phyloP scores from a whole-genome alignment of 2,888 invertebrate genomes.

The Griposia aprilina region DNA sequence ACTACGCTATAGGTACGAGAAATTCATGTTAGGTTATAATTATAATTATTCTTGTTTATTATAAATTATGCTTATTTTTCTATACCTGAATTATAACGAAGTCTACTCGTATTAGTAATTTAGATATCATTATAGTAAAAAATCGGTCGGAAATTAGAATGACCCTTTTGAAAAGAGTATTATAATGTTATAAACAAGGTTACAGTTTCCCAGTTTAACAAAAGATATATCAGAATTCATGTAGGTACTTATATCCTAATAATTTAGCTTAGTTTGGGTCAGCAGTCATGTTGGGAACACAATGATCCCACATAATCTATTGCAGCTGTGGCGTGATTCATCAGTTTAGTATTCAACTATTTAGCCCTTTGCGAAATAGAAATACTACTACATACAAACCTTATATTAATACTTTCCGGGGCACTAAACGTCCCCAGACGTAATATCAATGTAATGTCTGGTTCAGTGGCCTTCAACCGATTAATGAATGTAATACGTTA shows the following conservation, averaged over 20 bases:
- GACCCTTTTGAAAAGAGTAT: neutral
- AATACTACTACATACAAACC: neutral
- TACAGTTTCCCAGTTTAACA: neutral
- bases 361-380: neutral
- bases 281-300: neutral
- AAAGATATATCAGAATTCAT: neutral
- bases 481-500: slow-evolving; percentile 27
- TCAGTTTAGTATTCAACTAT: neutral
- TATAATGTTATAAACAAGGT: too few relatives aligned
- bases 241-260: neutral
- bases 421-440: neutral
- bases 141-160: neutral
- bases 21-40: neutral
- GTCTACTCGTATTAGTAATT: neutral
- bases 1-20: neutral
- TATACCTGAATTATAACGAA: neutral
- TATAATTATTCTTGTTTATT: neutral
- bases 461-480: neutral
- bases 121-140: neutral
- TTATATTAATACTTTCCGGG: neutral
- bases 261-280: neutral
- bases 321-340: slow-evolving; percentile 23
- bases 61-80: neutral
- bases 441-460: neutral
- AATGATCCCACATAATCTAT: neutral